These are phyloP conservation scores for Beroe ovata DNA, from an alignment of 37 sponge, comb jelly and placozoan genomes.

Conservation along the genomic window DNA sequence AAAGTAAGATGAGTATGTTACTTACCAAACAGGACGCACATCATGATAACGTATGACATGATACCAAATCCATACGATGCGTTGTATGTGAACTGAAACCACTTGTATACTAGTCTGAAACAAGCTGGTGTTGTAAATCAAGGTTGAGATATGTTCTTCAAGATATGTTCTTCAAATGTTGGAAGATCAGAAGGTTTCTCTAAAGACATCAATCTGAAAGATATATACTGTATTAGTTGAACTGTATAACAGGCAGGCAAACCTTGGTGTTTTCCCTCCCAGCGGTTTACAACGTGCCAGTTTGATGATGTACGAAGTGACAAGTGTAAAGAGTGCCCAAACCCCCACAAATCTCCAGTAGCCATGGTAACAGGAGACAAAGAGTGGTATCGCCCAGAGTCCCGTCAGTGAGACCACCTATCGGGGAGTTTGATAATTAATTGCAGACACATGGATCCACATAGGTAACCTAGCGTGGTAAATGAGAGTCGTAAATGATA, in stretches of 20 bases:
- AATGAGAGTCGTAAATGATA: too few relatives aligned
- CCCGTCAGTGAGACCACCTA: slow-evolving; percentile 60
- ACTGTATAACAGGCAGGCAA: too few relatives aligned
- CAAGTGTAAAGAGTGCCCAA: slow-evolving; percentile 83
- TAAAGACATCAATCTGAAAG: too few relatives aligned
- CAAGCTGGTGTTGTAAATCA: too few relatives aligned
- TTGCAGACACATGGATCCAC: background rate
- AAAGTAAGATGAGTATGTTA: too few relatives aligned
- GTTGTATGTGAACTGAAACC: slow-evolving; percentile 92
- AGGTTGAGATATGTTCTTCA: too few relatives aligned
- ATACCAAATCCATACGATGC: slow-evolving; percentile 79
- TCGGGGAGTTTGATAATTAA: background rate
- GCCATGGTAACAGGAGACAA: slow-evolving; percentile 13
- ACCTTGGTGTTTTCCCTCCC: slow-evolving; percentile 62
- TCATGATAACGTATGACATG: slow-evolving; percentile 79
- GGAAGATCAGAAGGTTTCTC: too few relatives aligned
- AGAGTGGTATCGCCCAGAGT: slow-evolving; percentile 29
- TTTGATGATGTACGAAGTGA: slow-evolving; percentile 76
- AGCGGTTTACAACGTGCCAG: slow-evolving; percentile 63
- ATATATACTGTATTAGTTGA: too few relatives aligned
- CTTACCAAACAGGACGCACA: slow-evolving; percentile 69
- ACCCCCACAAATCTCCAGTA: slow-evolving; percentile 84
- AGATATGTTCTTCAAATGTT: too few relatives aligned
- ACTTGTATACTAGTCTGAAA: slow-evolving; percentile 90
- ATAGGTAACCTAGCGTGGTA: too few relatives aligned